Percentiles rank a stretch among this genome's conserved stretches.
These are phyloP conservation scores for Patiria miniata DNA, from an alignment of 35 echinoderm and acorn worm genomes.

Conservation along the genomic window DNA sequence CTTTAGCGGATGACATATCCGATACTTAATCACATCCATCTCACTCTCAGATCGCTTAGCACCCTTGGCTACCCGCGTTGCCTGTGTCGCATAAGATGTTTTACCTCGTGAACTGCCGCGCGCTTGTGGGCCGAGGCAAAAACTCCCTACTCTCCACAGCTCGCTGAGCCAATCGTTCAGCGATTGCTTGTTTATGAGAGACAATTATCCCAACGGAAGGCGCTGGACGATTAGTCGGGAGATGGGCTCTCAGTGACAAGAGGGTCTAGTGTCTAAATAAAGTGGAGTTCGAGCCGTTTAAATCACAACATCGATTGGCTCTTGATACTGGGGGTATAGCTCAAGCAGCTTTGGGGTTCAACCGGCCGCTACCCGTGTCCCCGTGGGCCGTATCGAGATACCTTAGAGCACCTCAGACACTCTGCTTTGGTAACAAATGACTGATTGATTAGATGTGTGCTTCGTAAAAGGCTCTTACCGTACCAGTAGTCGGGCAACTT, in stretches of 20 bases:
- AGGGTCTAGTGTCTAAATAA: not conserved
- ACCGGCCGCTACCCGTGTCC: not conserved
- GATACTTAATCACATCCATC: not conserved
- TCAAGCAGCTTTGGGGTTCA: too few species aligned
- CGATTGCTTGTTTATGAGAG: constrained; percentile 7
- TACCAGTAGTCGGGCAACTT: not conserved
- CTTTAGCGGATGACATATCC: constrained; percentile 15
- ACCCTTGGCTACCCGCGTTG: not conserved
- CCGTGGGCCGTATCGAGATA: not conserved
- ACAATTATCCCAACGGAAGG: constrained; percentile 19
- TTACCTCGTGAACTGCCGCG: not conserved
- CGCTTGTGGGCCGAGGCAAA: not conserved
- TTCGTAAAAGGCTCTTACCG: constrained; percentile 17
- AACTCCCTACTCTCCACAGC: not conserved
- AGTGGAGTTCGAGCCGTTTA: not conserved
- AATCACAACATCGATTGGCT: not conserved
- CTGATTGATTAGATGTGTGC: constrained; percentile 4
- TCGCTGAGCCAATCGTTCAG: not conserved
- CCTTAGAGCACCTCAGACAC: not conserved
- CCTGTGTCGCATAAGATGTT: not conserved
- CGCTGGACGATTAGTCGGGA: not conserved
- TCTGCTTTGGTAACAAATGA: constrained; percentile 8
- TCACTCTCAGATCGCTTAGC: constrained; percentile 14
- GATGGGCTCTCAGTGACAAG: not conserved
- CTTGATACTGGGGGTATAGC: not conserved